These are phyloP conservation scores for Phoebastria nigripes DNA, from an alignment of 2,797 vertebrate genomes.

Conservation along the genomic window DNA sequence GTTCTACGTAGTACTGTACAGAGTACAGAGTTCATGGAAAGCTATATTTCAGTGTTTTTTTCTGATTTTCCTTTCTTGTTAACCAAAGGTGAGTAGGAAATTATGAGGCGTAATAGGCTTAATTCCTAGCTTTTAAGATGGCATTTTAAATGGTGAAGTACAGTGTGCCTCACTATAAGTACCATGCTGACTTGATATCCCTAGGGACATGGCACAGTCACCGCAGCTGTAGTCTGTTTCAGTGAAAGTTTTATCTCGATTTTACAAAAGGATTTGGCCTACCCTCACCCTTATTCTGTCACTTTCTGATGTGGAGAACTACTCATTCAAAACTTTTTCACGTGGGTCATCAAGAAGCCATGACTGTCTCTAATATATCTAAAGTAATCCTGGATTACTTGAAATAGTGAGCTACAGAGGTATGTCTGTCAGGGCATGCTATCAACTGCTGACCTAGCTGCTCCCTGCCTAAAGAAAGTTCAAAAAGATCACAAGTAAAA, in stretches of 20 bases:
- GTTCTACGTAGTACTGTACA: accelerated
- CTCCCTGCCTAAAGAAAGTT: background rate
- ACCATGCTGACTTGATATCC: background rate
- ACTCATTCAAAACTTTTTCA: background rate
- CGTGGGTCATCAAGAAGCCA: background rate
- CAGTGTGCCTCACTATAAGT: accelerated
- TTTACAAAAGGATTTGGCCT: background rate
- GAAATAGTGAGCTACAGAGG: background rate
- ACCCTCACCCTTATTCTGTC: background rate
- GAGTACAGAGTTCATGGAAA: accelerated
- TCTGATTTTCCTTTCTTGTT: background rate
- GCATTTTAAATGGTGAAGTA: accelerated
- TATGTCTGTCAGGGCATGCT: background rate
- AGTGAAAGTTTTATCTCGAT: background rate
- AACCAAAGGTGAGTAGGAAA: background rate
- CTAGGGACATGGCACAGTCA: background rate
- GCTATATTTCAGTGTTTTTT: accelerated
- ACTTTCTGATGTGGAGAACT: background rate
- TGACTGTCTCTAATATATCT: background rate
- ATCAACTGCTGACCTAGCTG: background rate
- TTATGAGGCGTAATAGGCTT: background rate
- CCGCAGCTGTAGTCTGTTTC: background rate
- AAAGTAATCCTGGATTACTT: background rate
- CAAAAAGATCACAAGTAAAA: background rate
- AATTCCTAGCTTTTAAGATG: background rate